Percentiles rank a stretch among this genome's conserved stretches.
These are phyloP conservation scores for Meleagris gallopavo DNA, from an alignment of 2,113 vertebrate genomes.

Conservation along the genomic window DNA sequence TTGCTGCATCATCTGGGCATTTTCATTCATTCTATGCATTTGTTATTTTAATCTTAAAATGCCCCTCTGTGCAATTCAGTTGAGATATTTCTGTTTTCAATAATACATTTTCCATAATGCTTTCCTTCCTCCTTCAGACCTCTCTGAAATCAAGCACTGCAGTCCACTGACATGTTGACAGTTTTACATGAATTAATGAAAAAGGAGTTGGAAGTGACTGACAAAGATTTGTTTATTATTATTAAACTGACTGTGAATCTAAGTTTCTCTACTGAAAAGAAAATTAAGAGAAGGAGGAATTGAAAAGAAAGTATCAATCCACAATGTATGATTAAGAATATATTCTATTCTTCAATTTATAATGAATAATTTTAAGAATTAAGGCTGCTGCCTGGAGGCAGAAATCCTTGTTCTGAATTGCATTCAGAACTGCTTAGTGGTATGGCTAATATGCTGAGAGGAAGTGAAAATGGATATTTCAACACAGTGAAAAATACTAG, in stretches of 20 bases:
- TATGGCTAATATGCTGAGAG: not conserved
- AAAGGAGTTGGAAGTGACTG: not conserved
- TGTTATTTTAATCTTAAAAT: conserved; percentile 13
- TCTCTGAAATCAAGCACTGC: not conserved
- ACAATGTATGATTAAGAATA: not conserved
- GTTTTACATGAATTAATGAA: not conserved
- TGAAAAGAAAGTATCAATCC: not conserved
- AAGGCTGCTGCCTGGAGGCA: not conserved
- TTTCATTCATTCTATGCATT: not conserved
- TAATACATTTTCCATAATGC: not conserved
- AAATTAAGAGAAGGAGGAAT: not conserved
- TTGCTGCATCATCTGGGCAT: not conserved
- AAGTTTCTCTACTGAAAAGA: not conserved
- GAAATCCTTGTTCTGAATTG: not conserved
- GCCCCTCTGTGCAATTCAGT: not conserved
- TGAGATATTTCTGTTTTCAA: not conserved
- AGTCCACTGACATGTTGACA: not conserved
- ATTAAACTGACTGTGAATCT: not conserved
- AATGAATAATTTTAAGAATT: not conserved
- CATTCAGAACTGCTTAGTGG: not conserved
- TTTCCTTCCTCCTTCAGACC: not conserved
- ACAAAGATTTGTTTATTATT: not conserved
- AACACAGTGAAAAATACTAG: not conserved
- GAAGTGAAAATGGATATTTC: conserved; percentile 5
- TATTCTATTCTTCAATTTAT: not conserved